Percentiles rank a stretch among this genome's conserved stretches.
phyloP scores from a whole-genome alignment of 2,113 vertebrate genomes.

The Taxidea taxus region DNA sequence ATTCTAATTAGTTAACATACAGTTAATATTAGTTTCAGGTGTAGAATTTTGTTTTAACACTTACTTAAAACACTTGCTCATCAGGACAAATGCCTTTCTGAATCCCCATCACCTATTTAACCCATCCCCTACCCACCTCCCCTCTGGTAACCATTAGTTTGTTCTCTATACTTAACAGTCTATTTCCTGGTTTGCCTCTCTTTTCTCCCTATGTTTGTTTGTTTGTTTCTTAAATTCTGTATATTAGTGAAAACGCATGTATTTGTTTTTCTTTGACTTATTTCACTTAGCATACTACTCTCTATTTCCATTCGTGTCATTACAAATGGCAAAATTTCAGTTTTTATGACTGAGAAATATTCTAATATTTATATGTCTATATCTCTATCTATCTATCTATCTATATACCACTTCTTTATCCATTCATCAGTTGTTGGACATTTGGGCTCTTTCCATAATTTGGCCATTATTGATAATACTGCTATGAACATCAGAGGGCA shows the following conservation, averaged over 20 bases:
- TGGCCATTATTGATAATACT: too few species aligned
- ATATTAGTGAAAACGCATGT: not conserved
- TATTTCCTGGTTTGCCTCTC: not conserved
- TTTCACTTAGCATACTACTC: not conserved
- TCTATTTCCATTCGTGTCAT: not conserved
- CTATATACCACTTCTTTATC: not conserved
- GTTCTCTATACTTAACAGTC: not conserved
- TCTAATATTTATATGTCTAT: not conserved
- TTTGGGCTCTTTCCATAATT: too few species aligned
- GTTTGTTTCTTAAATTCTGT: not conserved
- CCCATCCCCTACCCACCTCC: not conserved
- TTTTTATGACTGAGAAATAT: not conserved
- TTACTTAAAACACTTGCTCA: not conserved
- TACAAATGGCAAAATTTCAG: not conserved
- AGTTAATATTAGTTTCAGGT: not conserved
- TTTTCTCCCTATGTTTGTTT: not conserved
- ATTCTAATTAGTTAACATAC: not conserved
- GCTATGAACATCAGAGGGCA: too few species aligned
- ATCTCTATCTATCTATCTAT: too few species aligned
- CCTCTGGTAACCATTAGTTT: not conserved
- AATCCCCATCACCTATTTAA: not conserved
- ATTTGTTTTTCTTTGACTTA: not conserved
- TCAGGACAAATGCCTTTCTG: not conserved
- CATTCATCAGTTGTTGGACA: too few species aligned
- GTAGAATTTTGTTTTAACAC: not conserved